Evolutionary conservation across 2,888 invertebrate species (phyloP).

Genomic region (Laothoe populi): DNA sequence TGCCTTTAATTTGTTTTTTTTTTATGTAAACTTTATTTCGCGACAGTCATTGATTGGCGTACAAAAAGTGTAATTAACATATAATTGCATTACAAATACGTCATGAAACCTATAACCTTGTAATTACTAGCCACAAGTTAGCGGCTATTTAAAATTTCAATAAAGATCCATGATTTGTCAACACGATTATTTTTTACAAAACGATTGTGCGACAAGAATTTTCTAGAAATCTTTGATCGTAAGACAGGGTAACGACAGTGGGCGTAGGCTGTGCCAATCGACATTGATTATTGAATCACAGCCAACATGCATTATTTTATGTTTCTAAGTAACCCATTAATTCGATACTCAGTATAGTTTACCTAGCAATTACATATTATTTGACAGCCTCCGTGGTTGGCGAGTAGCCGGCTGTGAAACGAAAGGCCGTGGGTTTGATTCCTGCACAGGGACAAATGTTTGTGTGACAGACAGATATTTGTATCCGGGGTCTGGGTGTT

Average conservation of each 20-base stretch:
- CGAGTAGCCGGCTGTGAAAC: too few relatives aligned
- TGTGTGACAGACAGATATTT: too few relatives aligned
- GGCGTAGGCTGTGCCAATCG: conserved; percentile 4
- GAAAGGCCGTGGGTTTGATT: too few relatives aligned
- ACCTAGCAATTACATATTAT: not conserved
- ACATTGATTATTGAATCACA: not conserved
- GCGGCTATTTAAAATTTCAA: not conserved
- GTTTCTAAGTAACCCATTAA: not conserved
- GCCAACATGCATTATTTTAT: conserved; percentile 1
- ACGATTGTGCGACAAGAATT: not conserved
- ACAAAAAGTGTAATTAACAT: not conserved
- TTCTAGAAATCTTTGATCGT: not conserved
- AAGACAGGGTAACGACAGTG: too few relatives aligned
- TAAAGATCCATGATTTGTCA: not conserved
- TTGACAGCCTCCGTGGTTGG: too few relatives aligned
- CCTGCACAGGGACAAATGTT: too few relatives aligned
- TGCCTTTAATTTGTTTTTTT: not conserved
- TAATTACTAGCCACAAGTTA: not conserved
- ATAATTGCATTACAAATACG: not conserved
- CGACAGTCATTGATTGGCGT: not conserved
- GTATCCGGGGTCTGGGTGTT: too few relatives aligned
- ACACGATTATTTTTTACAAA: not conserved
- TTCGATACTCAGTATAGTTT: not conserved
- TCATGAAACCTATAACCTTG: not conserved
- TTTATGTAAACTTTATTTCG: not conserved